Percentiles rank a stretch among this genome's conserved stretches.
Evolutionary conservation across 2,113 vertebrate genomes (phyloP).

Genomic region (Corapipo altera): DNA sequence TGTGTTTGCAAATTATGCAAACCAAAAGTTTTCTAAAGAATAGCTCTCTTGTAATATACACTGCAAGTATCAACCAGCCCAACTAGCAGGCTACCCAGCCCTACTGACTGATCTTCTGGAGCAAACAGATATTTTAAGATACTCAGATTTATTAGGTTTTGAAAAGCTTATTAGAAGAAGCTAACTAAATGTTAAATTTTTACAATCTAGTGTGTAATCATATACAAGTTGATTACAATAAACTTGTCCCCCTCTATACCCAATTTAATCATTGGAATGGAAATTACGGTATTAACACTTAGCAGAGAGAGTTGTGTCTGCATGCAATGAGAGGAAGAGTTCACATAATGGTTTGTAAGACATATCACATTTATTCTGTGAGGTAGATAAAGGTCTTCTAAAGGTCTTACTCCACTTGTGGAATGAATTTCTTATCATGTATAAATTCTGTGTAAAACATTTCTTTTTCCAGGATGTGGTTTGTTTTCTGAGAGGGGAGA

Average conservation of each 20-base stretch:
- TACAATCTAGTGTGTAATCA: slow-evolving; percentile 44
- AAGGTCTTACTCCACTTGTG: slow-evolving; percentile 79
- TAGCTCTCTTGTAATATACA: background rate
- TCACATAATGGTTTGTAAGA: slow-evolving; percentile 72
- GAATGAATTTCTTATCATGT: slow-evolving; percentile 77
- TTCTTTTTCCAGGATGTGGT: slow-evolving; percentile 50
- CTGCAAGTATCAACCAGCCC: background rate
- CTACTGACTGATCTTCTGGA: background rate
- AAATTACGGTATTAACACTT: slow-evolving; percentile 63
- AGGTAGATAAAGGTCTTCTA: slow-evolving; percentile 78
- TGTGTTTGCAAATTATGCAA: background rate
- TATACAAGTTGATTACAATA: slow-evolving; percentile 66
- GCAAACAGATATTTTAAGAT: slow-evolving; percentile 56
- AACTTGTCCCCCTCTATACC: slow-evolving; percentile 45
- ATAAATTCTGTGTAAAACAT: slow-evolving; percentile 69
- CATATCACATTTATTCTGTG: slow-evolving; percentile 76
- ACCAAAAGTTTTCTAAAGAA: background rate
- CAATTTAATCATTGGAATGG: slow-evolving; percentile 64
- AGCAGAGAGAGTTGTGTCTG: slow-evolving; percentile 58
- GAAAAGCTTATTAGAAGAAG: slow-evolving; percentile 56
- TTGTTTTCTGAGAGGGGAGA: slow-evolving; percentile 63
- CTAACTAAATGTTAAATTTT: slow-evolving; percentile 64
- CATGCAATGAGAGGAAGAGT: slow-evolving; percentile 61
- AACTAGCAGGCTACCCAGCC: background rate
- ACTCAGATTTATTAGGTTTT: slow-evolving; percentile 51